Percentiles rank a stretch among this genome's conserved stretches.
Evolutionary conservation across 2,797 vertebrate species (phyloP).

Genomic region (Spinibarbus caldwelli): DNA sequence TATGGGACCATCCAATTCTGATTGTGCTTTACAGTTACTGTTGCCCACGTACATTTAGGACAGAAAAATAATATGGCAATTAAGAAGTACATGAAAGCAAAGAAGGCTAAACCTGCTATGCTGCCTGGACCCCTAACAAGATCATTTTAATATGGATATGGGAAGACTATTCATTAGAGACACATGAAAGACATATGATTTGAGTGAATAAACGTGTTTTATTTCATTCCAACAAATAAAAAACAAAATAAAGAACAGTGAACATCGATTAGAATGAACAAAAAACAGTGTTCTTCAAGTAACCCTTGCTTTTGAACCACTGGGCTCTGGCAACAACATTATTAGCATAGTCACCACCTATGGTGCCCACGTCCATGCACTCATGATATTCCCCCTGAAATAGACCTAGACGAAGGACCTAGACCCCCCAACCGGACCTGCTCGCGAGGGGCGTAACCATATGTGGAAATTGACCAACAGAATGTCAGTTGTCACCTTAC

Average conservation of each 20-base stretch:
- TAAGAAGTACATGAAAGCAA: too few relatives aligned
- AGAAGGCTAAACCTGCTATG: too few relatives aligned
- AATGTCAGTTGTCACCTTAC: neutral
- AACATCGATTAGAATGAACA: neutral
- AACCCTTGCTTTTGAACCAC: constrained; percentile 60
- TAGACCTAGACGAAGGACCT: neutral
- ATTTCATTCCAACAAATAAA: neutral
- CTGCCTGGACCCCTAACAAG: neutral
- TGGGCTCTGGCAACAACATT: constrained; percentile 66
- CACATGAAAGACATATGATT: neutral
- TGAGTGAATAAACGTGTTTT: neutral
- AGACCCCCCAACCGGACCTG: neutral
- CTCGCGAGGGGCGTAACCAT: neutral
- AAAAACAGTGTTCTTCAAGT: constrained; percentile 32
- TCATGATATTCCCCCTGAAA: constrained; percentile 60
- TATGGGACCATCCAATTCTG: too few relatives aligned
- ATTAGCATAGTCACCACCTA: constrained; percentile 62
- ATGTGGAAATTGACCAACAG: neutral
- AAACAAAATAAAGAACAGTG: neutral
- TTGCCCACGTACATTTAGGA: too few relatives aligned
- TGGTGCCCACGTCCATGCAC: constrained; percentile 58
- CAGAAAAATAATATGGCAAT: too few relatives aligned
- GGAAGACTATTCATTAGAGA: too few relatives aligned
- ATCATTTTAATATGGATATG: neutral
- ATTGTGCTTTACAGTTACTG: too few relatives aligned